These are phyloP conservation scores for Artibeus jamaicensis DNA, from an alignment of 2,797 vertebrate genomes.

Conservation along the genomic window DNA sequence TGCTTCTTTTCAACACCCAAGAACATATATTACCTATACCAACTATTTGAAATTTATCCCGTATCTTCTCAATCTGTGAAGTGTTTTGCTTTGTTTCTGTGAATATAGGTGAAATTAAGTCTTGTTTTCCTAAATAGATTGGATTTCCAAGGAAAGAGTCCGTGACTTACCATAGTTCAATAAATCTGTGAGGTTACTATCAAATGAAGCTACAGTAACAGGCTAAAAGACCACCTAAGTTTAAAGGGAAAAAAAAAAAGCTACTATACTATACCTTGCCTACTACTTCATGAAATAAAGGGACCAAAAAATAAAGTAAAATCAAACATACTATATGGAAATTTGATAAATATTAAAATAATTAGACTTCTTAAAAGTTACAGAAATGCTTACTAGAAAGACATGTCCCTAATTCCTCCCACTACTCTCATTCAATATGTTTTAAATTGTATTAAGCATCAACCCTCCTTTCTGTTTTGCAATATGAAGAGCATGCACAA, in stretches of 20 bases:
- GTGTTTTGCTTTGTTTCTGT: constrained; percentile 17
- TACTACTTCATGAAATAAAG: not conserved
- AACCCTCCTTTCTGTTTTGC: constrained; percentile 27
- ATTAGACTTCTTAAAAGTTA: not conserved
- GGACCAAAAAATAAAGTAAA: constrained; percentile 28
- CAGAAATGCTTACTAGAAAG: not conserved
- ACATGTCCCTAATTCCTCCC: constrained; percentile 23
- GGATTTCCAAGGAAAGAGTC: not conserved
- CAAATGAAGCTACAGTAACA: constrained; percentile 30
- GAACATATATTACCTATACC: not conserved
- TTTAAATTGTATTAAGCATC: constrained; percentile 11
- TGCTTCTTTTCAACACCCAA: constrained; percentile 35
- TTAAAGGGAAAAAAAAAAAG: not conserved
- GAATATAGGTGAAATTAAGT: not conserved
- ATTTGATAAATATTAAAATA: not conserved
- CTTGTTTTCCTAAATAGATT: constrained; percentile 3
- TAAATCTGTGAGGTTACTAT: constrained; percentile 4
- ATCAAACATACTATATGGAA: not conserved
- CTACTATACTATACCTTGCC: not conserved
- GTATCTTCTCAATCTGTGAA: constrained; percentile 31
- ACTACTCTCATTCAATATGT: constrained; percentile 7
- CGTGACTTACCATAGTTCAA: not conserved
- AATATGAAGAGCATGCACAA: constrained; percentile 22
- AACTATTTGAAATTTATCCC: constrained; percentile 32
- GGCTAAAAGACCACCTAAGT: not conserved